A percentile compares a stretch with the other conserved stretches of the same genome.
Evolutionary conservation across 2,113 vertebrate species (phyloP).

Genomic region (Sminthopsis crassicaudata): DNA sequence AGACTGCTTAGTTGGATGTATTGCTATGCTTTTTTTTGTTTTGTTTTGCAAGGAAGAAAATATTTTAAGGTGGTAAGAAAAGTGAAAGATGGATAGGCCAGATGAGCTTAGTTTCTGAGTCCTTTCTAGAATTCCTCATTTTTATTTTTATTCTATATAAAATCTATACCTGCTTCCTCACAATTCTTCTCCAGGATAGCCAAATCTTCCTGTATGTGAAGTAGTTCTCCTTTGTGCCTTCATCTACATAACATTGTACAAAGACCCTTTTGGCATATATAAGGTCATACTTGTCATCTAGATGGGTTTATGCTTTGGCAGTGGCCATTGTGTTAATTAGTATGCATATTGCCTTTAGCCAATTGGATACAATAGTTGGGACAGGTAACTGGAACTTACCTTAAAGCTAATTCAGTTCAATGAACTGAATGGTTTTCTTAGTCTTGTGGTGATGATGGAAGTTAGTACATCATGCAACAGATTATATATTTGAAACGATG

Average conservation of each 20-base stretch:
- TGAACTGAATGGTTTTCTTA: background rate
- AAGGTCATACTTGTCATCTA: background rate
- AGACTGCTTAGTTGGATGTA: background rate
- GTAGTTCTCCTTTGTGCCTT: background rate
- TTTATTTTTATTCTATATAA: background rate
- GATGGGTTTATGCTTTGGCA: background rate
- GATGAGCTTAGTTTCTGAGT: background rate
- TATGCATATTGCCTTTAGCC: background rate
- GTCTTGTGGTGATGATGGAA: background rate
- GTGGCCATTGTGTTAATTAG: background rate
- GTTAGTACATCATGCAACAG: background rate
- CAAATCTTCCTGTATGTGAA: background rate
- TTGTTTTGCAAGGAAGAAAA: background rate
- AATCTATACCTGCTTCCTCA: background rate
- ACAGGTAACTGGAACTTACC: background rate
- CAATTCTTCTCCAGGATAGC: background rate
- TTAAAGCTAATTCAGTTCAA: background rate
- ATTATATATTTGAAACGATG: background rate
- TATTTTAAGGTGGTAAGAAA: background rate
- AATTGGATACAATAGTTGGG: background rate
- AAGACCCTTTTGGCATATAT: background rate
- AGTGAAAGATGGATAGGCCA: background rate
- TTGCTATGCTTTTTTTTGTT: background rate
- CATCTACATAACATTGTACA: background rate
- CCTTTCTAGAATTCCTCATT: background rate